Evolutionary conservation across 2,888 invertebrate genomes (phyloP).

Genomic region (Dicranocentrus wangi): DNA sequence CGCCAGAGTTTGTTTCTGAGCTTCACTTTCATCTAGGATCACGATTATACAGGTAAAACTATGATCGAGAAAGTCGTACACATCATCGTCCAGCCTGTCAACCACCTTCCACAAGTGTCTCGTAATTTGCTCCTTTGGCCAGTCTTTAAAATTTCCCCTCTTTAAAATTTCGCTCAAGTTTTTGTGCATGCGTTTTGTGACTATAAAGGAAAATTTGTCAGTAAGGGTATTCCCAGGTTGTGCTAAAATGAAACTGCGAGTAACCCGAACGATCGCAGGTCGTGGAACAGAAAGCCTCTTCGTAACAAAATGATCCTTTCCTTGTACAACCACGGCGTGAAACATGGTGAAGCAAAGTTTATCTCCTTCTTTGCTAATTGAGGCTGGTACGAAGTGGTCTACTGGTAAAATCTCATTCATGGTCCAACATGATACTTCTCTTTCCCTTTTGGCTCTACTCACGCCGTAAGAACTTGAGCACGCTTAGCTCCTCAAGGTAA

Average conservation of each 20-base stretch:
- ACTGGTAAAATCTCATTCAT: conserved; percentile 12
- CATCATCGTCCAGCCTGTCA: conserved; percentile 49
- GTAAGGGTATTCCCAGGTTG: conserved; percentile 21
- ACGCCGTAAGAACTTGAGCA: conserved; percentile 25
- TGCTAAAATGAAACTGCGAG: neutral
- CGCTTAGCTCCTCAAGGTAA: conserved; percentile 14
- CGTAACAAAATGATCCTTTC: conserved; percentile 52
- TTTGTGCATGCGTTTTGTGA: conserved; percentile 7
- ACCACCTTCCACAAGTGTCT: conserved; percentile 26
- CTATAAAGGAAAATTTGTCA: conserved; percentile 28
- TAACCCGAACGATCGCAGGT: conserved; percentile 42
- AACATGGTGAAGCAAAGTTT: conserved; percentile 32
- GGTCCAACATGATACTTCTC: conserved; percentile 12
- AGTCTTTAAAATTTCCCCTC: conserved; percentile 6
- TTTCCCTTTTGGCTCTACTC: conserved; percentile 14
- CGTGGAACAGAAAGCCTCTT: conserved; percentile 54
- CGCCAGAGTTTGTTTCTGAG: neutral
- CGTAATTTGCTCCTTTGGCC: conserved; percentile 5
- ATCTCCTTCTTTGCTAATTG: conserved; percentile 7
- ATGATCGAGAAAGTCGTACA: conserved; percentile 64
- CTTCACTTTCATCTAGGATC: conserved; percentile 34
- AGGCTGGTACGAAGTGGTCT: conserved; percentile 44
- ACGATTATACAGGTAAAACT: conserved; percentile 55
- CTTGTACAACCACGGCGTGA: conserved; percentile 54
- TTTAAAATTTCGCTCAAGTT: conserved; percentile 2